Evolutionary conservation across 1,140 invertebrate genomes (phyloP).

Genomic region (Phymastichus coffea): DNA sequence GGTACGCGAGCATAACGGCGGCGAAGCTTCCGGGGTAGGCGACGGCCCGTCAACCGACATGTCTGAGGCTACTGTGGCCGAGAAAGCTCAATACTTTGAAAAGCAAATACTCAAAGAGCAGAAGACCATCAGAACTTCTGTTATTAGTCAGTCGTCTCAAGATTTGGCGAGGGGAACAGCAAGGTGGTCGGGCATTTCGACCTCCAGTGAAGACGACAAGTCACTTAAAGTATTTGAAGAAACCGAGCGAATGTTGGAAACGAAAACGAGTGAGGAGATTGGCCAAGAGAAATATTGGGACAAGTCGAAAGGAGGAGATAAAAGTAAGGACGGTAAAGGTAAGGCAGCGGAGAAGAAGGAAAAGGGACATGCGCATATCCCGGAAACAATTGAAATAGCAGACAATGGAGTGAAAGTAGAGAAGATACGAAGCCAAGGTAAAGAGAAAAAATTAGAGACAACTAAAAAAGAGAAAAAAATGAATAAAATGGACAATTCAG

Average conservation of each 20-base stretch:
- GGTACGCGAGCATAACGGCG: constrained; percentile 6
- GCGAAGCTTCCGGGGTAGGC: constrained; percentile 44
- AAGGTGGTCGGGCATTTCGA: constrained; percentile 17
- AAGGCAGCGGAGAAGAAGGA: too few species aligned
- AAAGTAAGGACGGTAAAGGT: constrained; percentile 6
- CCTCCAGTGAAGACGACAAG: not conserved
- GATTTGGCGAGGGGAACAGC: not conserved
- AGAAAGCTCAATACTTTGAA: constrained; percentile 56
- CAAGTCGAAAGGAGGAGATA: constrained; percentile 4
- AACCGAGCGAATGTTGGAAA: constrained; percentile 4
- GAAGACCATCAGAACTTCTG: constrained; percentile 22
- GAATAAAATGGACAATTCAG: not conserved
- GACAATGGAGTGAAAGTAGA: not conserved
- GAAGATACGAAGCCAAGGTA: not conserved
- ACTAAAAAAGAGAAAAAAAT: not conserved
- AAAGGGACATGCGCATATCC: constrained; percentile 7
- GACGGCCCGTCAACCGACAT: constrained; percentile 36
- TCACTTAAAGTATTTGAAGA: not conserved
- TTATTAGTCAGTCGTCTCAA: constrained; percentile 31
- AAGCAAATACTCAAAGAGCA: constrained; percentile 54
- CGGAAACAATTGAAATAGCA: not conserved
- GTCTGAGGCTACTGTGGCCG: constrained; percentile 54
- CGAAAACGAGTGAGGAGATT: not conserved
- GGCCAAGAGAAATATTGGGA: constrained; percentile 3
- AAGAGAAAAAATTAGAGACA: not conserved